Evolutionary conservation across 2,797 vertebrate species (phyloP).

Genomic region (Cynodonichthys magdalenae): DNA sequence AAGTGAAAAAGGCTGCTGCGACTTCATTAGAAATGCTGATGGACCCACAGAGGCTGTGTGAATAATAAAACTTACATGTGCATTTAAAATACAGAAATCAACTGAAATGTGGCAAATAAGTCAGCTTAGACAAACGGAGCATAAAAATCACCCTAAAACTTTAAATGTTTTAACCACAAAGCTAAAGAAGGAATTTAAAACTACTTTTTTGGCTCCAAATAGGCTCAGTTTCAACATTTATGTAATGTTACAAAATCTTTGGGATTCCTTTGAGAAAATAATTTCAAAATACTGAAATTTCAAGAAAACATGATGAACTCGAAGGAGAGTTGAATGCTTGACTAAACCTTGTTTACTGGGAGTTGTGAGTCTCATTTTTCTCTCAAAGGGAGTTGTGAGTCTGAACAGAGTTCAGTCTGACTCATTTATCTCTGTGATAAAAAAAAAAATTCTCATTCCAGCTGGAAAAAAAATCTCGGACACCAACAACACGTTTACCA

Average conservation of each 20-base stretch:
- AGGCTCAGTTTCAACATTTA: slow-evolving; percentile 48
- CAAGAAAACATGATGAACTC: slow-evolving; percentile 32
- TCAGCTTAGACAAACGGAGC: slow-evolving; percentile 69
- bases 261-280: slow-evolving; percentile 15
- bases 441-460: slow-evolving; percentile 44
- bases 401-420: slow-evolving; percentile 27
- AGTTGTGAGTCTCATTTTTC: slow-evolving; percentile 20
- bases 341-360: slow-evolving; percentile 1
- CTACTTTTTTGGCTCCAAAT: slow-evolving; percentile 30
- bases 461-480: slow-evolving; percentile 29
- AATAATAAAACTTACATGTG: slow-evolving; percentile 9
- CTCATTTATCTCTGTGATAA: slow-evolving; percentile 27
- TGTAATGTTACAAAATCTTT: slow-evolving; percentile 34
- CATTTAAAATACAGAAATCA: no score
- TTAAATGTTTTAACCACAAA: slow-evolving; percentile 62
- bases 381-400: slow-evolving; percentile 17
- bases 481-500: slow-evolving; percentile 20
- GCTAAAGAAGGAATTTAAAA: slow-evolving; percentile 66
- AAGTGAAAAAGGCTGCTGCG: slow-evolving; percentile 50
- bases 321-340: slow-evolving; percentile 24
- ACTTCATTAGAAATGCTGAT: slow-evolving; percentile 49
- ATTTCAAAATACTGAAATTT: slow-evolving; percentile 46
- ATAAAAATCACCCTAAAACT: slow-evolving; percentile 50
- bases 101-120: slow-evolving; percentile 15
- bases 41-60: slow-evolving; percentile 10